Conservation (phyloP, 2,888 invertebrate genomes). For the Cerceris rybyensis region DNA sequence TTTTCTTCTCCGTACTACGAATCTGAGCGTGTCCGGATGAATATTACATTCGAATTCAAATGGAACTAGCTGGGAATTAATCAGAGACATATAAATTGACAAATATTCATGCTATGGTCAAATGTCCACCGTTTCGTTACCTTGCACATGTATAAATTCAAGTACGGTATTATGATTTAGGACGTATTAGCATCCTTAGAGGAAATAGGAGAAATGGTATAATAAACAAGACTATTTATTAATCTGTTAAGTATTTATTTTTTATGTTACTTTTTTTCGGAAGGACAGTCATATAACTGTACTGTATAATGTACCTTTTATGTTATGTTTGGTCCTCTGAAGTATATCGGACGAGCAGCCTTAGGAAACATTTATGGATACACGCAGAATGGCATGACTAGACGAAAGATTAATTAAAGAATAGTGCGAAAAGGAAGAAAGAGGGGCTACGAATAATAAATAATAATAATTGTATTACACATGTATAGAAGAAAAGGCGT, state of each 20-base stretch:
- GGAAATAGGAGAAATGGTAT: constrained; percentile 58
- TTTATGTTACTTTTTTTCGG: constrained; percentile 56
- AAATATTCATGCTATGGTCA: constrained; percentile 47
- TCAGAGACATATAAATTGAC: constrained; percentile 6
- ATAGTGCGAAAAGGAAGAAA: constrained; percentile 35
- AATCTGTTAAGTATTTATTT: constrained; percentile 73
- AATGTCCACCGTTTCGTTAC: constrained; percentile 63
- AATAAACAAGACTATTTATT: constrained; percentile 72
- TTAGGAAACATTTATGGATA: constrained; percentile 66
- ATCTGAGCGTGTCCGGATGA: constrained; percentile 18
- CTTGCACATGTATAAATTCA: constrained; percentile 59
- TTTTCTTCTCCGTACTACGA: constrained; percentile 15
- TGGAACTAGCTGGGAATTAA: constrained; percentile 10
- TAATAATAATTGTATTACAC: constrained; percentile 50
- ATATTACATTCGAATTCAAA: constrained; percentile 24
- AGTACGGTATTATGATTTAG: constrained; percentile 66
- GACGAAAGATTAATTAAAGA: constrained; percentile 57
- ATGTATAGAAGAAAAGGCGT: constrained; percentile 69
- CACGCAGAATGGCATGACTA: constrained; percentile 59
- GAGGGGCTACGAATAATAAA: constrained; percentile 67
- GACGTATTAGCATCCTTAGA: constrained; percentile 60
- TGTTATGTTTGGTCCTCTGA: constrained; percentile 78
- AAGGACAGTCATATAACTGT: constrained; percentile 53
- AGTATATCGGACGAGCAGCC: constrained; percentile 79
- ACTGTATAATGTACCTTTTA: constrained; percentile 62